Conservation (phyloP, 2,797 vertebrate genomes). For the Channallabes apus region DNA sequence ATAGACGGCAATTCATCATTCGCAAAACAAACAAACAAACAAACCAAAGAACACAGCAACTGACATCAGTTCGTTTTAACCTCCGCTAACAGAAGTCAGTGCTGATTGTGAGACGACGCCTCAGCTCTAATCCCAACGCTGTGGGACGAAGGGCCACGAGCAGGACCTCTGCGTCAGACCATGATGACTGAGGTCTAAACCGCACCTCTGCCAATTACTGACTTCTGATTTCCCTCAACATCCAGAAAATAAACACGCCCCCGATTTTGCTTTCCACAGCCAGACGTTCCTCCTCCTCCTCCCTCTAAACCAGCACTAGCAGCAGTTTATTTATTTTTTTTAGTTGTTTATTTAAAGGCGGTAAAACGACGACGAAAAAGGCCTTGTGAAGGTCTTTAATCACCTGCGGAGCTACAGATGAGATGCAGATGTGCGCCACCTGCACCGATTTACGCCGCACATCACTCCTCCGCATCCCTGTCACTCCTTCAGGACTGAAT, state of each 20-base stretch:
- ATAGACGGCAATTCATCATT: not conserved
- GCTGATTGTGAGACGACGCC: not conserved
- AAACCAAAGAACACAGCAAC: too few relatives aligned
- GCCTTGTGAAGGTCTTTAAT: conserved; percentile 68
- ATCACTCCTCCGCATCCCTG: not conserved
- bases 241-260: not conserved
- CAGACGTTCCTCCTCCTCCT: not conserved
- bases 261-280: too few relatives aligned
- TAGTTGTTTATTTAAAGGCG: not conserved
- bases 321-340: not conserved
- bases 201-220: not conserved
- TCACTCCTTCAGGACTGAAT: conserved; percentile 2
- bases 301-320: not conserved
- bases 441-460: conserved; percentile 56
- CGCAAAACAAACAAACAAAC: too few relatives aligned
- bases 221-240: not conserved
- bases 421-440: conserved; percentile 63
- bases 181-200: not conserved
- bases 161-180: not conserved
- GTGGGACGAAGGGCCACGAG: not conserved
- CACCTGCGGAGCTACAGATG: conserved; percentile 69
- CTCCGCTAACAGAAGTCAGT: not conserved
- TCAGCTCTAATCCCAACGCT: not conserved
- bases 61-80: too few relatives aligned
- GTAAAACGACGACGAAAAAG: conserved; percentile 64